A percentile compares a stretch with the other conserved stretches of the same genome.
Evolutionary conservation across 2,113 vertebrate species (phyloP).

Genomic region (Patagioenas fasciata): DNA sequence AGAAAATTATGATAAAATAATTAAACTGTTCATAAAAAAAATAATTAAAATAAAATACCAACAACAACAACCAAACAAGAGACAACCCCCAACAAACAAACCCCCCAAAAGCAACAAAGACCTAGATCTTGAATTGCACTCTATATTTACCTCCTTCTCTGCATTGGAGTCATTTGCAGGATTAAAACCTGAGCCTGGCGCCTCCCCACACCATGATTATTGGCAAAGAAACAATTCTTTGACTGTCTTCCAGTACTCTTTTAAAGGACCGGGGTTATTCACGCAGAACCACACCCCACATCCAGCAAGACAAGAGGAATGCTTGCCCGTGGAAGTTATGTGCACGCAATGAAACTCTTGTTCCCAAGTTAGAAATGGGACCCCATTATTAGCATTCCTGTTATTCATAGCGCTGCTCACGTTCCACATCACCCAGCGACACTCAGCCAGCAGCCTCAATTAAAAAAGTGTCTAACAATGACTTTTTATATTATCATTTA

Average conservation of each 20-base stretch:
- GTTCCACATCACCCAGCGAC: slow-evolving; percentile 16
- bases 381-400: slow-evolving; percentile 63
- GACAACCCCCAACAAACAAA: neutral
- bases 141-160: slow-evolving; percentile 39
- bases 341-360: slow-evolving; percentile 42
- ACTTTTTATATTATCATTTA: neutral
- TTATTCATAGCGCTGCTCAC: slow-evolving; percentile 48
- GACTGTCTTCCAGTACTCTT: slow-evolving; percentile 22
- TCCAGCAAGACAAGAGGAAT: slow-evolving; percentile 56
- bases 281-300: neutral
- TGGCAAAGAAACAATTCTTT: slow-evolving; percentile 58
- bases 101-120: neutral
- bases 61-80: neutral
- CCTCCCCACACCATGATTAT: neutral
- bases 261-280: slow-evolving; percentile 38
- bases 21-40: neutral
- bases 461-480: neutral
- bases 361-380: slow-evolving; percentile 60
- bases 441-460: neutral
- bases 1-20: neutral
- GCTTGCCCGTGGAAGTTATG: slow-evolving; percentile 51
- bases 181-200: slow-evolving; percentile 34
- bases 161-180: neutral
- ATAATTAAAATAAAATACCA: neutral
- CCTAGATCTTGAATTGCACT: neutral